Evolutionary conservation across 2,888 invertebrate species (phyloP).

Genomic region (Adelphocoris suturalis): DNA sequence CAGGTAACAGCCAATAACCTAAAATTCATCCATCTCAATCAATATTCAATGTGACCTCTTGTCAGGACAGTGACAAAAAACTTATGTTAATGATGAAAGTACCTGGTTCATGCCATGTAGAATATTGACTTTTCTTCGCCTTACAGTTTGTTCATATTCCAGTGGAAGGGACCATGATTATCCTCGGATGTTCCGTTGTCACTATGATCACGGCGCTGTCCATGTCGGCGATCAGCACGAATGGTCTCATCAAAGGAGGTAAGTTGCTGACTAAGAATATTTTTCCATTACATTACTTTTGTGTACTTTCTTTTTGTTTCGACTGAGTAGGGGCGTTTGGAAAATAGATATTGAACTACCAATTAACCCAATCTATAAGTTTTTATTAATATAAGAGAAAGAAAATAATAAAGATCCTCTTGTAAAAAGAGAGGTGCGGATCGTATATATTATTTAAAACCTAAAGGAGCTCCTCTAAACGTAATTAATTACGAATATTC

Average conservation of each 20-base stretch:
- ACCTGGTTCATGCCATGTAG: neutral
- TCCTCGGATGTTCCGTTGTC: constrained; percentile 78
- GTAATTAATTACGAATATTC: too few relatives aligned
- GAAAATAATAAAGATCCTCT: too few relatives aligned
- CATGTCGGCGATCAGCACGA: constrained; percentile 84
- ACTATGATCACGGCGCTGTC: constrained; percentile 82
- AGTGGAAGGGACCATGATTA: constrained; percentile 78
- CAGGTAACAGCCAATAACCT: too few relatives aligned
- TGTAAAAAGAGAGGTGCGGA: too few relatives aligned
- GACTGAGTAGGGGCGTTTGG: too few relatives aligned
- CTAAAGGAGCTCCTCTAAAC: too few relatives aligned
- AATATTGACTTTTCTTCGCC: neutral
- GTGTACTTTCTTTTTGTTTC: too few relatives aligned
- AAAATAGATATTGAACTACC: too few relatives aligned
- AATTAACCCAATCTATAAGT: too few relatives aligned
- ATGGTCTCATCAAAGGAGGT: constrained; percentile 82
- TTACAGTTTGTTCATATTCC: constrained; percentile 70
- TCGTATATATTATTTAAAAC: too few relatives aligned
- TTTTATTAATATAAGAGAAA: too few relatives aligned
- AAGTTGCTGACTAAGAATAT: neutral
- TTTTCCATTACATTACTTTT: too few relatives aligned
- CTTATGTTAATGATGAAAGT: neutral
- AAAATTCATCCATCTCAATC: neutral
- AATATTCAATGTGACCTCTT: neutral
- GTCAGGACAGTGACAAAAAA: neutral